Evolutionary conservation across 2,888 invertebrate species (phyloP).

Genomic region (Morpho achilles): DNA sequence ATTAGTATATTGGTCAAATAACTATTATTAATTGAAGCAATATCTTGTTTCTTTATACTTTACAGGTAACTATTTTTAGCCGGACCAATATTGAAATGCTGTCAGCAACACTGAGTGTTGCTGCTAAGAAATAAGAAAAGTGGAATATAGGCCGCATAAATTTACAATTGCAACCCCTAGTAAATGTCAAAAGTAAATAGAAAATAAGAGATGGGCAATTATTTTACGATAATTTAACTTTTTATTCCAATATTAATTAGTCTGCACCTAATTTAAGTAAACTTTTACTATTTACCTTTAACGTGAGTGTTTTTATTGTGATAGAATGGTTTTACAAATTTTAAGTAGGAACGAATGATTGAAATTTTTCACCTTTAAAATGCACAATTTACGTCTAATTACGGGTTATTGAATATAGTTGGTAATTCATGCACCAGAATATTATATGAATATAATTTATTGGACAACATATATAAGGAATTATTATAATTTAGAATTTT

Average conservation of each 20-base stretch:
- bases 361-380: constrained; percentile 53
- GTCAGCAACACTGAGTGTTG: constrained; percentile 1
- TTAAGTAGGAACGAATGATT: constrained; percentile 48
- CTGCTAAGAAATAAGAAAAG: neutral
- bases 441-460: constrained; percentile 47
- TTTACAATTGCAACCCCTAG: constrained; percentile 42
- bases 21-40: no score
- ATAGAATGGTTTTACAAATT: constrained; percentile 36
- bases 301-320: constrained; percentile 40
- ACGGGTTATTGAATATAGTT: constrained; percentile 42
- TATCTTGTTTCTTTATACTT: no score
- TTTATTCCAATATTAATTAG: constrained; percentile 48
- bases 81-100: no score
- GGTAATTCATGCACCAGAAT: constrained; percentile 43
- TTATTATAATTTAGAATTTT: constrained; percentile 23
- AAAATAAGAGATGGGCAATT: constrained; percentile 43
- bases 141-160: neutral
- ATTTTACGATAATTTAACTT: constrained; percentile 38
- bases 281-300: constrained; percentile 39
- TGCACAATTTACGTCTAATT: constrained; percentile 51
- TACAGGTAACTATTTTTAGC: no score
- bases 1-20: no score
- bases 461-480: constrained; percentile 35
- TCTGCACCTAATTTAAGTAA: constrained; percentile 44
- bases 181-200: constrained; percentile 72